These are phyloP conservation scores for Serripes groenlandicus DNA, from an alignment of 2,888 invertebrate genomes.

Conservation along the genomic window DNA sequence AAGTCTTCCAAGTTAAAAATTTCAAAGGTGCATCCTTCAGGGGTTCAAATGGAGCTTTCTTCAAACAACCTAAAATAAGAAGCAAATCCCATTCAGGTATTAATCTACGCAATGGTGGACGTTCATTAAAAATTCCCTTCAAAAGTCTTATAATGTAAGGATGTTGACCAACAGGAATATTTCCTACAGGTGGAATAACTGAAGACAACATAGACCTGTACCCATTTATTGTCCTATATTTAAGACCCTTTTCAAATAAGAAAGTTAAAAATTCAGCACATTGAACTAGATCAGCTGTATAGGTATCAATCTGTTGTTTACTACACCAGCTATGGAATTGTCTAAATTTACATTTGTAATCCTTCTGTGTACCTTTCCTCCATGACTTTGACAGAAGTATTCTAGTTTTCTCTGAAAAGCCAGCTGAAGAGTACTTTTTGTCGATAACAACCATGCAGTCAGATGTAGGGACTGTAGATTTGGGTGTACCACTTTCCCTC, in stretches of 20 bases:
- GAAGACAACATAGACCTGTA: constrained; percentile 43
- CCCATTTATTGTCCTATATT: constrained; percentile 30
- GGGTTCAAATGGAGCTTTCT: constrained; percentile 38
- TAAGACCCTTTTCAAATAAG: constrained; percentile 19
- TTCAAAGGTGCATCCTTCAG: constrained; percentile 21
- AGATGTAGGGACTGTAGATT: constrained; percentile 13
- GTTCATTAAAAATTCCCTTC: constrained; percentile 48
- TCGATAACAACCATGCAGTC: constrained; percentile 48
- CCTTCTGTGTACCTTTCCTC: constrained; percentile 24
- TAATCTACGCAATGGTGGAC: constrained; percentile 34
- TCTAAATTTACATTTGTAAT: constrained; percentile 37
- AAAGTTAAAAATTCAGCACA: constrained; percentile 35
- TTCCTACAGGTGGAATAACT: constrained; percentile 24
- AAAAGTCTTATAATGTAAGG: constrained; percentile 32
- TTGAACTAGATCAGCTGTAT: constrained; percentile 39
- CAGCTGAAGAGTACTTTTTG: constrained; percentile 30
- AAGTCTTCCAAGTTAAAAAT: constrained; percentile 24
- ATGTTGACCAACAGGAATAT: constrained; percentile 38
- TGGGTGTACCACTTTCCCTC: constrained; percentile 24
- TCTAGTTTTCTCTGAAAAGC: constrained; percentile 34
- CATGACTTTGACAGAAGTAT: constrained; percentile 15
- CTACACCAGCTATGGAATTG: constrained; percentile 35
- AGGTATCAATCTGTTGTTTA: constrained; percentile 42
- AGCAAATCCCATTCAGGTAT: constrained; percentile 54
- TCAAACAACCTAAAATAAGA: constrained; percentile 37